Evolutionary conservation across 1,140 invertebrate genomes (phyloP).

Genomic region (Neodiprion pinetum): DNA sequence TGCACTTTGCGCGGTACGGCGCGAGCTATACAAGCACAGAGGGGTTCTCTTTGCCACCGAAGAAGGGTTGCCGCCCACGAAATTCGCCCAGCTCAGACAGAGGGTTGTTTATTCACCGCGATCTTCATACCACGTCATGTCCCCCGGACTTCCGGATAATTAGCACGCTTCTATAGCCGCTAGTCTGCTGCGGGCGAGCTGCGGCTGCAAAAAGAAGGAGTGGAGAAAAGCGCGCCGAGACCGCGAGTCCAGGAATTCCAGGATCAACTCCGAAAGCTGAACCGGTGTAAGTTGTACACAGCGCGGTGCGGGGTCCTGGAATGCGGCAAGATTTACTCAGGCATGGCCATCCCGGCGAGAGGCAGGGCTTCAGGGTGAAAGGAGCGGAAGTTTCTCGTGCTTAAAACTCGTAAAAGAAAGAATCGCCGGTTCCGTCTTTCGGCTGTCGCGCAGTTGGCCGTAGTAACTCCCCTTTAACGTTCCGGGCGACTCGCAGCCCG

Average conservation of each 20-base stretch:
- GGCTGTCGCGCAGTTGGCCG: neutral
- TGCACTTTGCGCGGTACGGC: neutral
- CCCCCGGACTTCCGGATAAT: neutral
- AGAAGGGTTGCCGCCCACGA: no score
- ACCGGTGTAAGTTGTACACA: no score
- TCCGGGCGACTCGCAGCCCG: neutral
- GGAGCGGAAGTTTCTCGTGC: slow-evolving; percentile 3
- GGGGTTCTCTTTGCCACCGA: no score
- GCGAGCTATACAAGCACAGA: neutral
- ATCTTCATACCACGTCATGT: neutral
- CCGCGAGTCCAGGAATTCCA: no score
- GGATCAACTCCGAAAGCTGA: no score
- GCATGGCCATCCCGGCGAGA: neutral
- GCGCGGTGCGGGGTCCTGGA: neutral
- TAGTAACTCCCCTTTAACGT: neutral
- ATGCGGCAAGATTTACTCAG: neutral
- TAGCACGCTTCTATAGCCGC: neutral
- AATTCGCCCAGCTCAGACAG: neutral
- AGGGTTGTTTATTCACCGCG: neutral
- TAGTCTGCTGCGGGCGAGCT: neutral
- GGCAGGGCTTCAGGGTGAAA: neutral
- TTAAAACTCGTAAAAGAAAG: slow-evolving; percentile 5
- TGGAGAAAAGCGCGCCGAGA: neutral
- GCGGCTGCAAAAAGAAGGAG: neutral
- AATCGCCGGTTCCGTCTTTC: neutral